Conservation (phyloP, 2,113 vertebrate genomes). For the Columba janthina region DNA sequence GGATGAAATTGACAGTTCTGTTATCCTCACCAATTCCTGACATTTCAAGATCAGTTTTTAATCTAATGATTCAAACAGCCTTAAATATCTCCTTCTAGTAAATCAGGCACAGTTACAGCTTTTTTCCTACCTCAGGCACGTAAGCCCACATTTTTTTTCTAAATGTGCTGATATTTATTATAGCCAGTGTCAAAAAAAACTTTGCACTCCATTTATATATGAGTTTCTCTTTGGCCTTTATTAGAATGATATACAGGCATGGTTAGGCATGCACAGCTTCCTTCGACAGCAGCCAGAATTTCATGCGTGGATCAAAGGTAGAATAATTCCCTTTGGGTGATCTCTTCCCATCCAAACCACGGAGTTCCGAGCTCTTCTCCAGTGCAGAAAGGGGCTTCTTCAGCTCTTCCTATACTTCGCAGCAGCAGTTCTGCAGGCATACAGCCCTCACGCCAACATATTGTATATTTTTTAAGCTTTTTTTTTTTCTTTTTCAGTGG, state of each 20-base stretch:
- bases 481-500: neutral
- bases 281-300: constrained; percentile 37
- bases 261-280: neutral
- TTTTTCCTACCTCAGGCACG: constrained; percentile 1
- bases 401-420: neutral
- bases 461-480: neutral
- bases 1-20: neutral
- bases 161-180: constrained; percentile 34
- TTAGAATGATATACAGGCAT: constrained; percentile 16
- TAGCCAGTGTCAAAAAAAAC: neutral
- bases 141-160: neutral
- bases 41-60: constrained; percentile 45
- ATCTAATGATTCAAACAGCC: neutral
- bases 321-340: neutral
- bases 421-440: neutral
- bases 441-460: accelerated
- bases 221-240: constrained; percentile 43
- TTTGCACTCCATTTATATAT: neutral
- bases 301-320: neutral
- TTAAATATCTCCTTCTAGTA: constrained; percentile 8
- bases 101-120: neutral
- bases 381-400: neutral
- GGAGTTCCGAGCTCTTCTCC: neutral
- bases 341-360: neutral
- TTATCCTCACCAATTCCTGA: neutral